Evolutionary conservation across 2,797 vertebrate species (phyloP).

Genomic region (Anguilla megastoma): DNA sequence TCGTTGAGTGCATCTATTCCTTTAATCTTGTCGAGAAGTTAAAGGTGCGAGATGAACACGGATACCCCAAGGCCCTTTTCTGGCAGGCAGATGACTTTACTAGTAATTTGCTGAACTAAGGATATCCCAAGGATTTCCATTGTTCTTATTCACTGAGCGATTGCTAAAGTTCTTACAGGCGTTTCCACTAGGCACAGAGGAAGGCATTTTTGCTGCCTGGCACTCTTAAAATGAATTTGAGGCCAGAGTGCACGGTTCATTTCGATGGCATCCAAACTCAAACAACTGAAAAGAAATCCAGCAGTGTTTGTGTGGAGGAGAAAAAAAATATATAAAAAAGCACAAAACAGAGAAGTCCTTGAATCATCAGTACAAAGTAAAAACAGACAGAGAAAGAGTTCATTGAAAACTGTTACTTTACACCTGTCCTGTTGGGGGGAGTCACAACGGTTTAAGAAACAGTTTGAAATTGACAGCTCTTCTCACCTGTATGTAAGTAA

Average conservation of each 20-base stretch:
- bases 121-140: background rate
- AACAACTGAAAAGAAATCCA: background rate
- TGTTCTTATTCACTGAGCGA: background rate
- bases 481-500: too few species aligned
- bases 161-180: background rate
- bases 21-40: background rate
- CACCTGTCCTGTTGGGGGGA: background rate
- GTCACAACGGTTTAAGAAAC: too few species aligned
- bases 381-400: background rate
- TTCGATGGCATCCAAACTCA: background rate
- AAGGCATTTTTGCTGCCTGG: background rate
- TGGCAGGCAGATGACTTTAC: background rate
- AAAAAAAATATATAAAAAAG: background rate
- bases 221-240: background rate
- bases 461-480: too few species aligned
- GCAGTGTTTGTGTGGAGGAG: background rate
- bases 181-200: background rate
- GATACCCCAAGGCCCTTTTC: background rate
- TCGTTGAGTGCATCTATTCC: background rate
- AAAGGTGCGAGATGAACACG: background rate
- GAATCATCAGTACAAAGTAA: background rate
- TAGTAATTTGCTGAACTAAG: background rate
- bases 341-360: background rate
- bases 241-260: background rate
- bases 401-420: background rate